These are phyloP conservation scores for Margarornis squamiger DNA, from an alignment of 2,797 vertebrate species.

Conservation along the genomic window DNA sequence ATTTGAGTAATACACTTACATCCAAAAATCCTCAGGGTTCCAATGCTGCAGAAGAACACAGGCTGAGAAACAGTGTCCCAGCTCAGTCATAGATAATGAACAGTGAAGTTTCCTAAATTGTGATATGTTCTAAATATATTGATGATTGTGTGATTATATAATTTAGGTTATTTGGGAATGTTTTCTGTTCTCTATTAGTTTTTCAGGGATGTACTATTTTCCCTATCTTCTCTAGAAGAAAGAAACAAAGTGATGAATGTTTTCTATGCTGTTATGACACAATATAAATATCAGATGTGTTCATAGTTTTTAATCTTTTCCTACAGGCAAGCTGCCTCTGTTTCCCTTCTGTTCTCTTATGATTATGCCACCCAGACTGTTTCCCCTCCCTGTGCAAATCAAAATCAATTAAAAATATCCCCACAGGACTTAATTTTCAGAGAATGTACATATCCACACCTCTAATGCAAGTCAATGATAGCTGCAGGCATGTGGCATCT, in stretches of 20 bases:
- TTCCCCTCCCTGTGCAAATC: slow-evolving; percentile 56
- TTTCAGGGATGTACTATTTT: neutral
- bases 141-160: neutral
- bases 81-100: neutral
- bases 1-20: neutral
- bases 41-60: neutral
- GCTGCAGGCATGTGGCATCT: slow-evolving; percentile 43
- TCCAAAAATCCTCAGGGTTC: neutral
- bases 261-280: neutral
- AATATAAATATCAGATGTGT: neutral
- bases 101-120: neutral
- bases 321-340: neutral
- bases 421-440: slow-evolving; percentile 31
- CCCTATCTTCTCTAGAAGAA: neutral
- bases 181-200: neutral
- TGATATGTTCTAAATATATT: neutral
- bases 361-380: slow-evolving; percentile 41
- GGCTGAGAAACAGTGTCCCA: neutral
- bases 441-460: slow-evolving; percentile 20
- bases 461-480: slow-evolving; percentile 54
- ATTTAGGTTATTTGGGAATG: neutral
- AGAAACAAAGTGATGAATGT: neutral
- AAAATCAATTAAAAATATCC: slow-evolving; percentile 61
- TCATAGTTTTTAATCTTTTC: neutral
- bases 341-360: neutral